A percentile compares a stretch with the other conserved stretches of the same genome.
These are phyloP conservation scores for Hedychridium roseum DNA, from an alignment of 2,888 invertebrate species.

Conservation along the genomic window DNA sequence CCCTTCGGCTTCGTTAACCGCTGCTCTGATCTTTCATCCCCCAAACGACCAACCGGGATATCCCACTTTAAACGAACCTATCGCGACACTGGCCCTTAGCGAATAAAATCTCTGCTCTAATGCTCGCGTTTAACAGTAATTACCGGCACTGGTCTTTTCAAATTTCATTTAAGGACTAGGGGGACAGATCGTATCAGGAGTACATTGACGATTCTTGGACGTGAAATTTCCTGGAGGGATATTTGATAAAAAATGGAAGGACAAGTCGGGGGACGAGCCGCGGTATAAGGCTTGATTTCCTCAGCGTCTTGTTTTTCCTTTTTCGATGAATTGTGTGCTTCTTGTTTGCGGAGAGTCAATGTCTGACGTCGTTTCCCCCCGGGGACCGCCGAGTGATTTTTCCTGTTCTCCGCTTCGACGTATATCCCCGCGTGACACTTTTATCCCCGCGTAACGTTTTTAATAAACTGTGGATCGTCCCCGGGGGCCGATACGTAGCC, in stretches of 20 bases:
- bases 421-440: not conserved
- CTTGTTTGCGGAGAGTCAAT: not conserved
- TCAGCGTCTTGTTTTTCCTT: too few species aligned
- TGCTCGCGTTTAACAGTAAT: not conserved
- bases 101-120: not conserved
- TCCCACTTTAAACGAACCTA: slow-evolving; percentile 2
- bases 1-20: not conserved
- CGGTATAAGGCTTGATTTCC: too few species aligned
- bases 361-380: not conserved
- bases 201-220: not conserved
- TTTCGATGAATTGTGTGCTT: not conserved
- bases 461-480: not conserved
- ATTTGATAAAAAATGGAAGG: not conserved
- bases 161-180: not conserved
- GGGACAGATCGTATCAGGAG: not conserved
- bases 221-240: not conserved
- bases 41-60: slow-evolving; percentile 16
- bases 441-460: not conserved
- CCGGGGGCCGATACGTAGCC: not conserved
- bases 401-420: not conserved
- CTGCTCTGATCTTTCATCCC: slow-evolving; percentile 9
- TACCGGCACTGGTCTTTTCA: not conserved
- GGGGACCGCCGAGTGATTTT: not conserved
- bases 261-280: not conserved
- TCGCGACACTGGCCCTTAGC: not conserved